Evolutionary conservation across 2,888 invertebrate species (phyloP), one percentile per base, ranked within the genome.

Genomic region (Muschampia plurimacula): DNA sequence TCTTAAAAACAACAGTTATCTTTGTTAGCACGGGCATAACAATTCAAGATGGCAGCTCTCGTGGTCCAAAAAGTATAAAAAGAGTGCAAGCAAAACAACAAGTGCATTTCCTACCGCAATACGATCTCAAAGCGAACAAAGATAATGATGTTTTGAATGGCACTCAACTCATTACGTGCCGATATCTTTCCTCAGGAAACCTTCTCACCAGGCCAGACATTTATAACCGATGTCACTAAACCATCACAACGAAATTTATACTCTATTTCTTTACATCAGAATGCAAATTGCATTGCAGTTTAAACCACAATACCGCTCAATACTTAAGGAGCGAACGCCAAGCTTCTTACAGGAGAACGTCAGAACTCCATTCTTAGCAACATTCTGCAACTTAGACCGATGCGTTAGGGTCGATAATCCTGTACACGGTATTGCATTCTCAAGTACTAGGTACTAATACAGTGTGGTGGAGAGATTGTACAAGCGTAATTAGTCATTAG

Each of bases 401-500:
- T 32, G 67, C 15, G 46, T 59, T 84, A 89, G 79, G 82, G 85
- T 82, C 69, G 74, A 77, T 67, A 80, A 79, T 87, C 15, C 75
- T 73, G 73, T 86, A 83, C 9, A 22, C 7, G 10, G 6, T 39
- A 49, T 46, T 12, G 67, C 66, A 67, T 69, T 74, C 76, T 77
- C 77, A 77, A 80, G 82, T 80, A 76, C 74, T 76, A 22, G 1
- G 22, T 22, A 74, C 76, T 83, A 83, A 84, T 84, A 85, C 82
- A 84, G 84, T 83, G 86, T 84, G 79, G 80, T 84, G 82, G 85
- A 86, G 84, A 88, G 89, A 90, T 90, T 87, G 88, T 90, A 88
- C 90, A 89, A 87, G 87, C 86, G 88, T 92, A 92, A 92, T 92
- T 91, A 92, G 92, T 92, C 90, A 90, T 92, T 92, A 92, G 89